These are phyloP conservation scores for Sebastes iracundus DNA, from an alignment of 2,797 vertebrate species.

Conservation along the genomic window DNA sequence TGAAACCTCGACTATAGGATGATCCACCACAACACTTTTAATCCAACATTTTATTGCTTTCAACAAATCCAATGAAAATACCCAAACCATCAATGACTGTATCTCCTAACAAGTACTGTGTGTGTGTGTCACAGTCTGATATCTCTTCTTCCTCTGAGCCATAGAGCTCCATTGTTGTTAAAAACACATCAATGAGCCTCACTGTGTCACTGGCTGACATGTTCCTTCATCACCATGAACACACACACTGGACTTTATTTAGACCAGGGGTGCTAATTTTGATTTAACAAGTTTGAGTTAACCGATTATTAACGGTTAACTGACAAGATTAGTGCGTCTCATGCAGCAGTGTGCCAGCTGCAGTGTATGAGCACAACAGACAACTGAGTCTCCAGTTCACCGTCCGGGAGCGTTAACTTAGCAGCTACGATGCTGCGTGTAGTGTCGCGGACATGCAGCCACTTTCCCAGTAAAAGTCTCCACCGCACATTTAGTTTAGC, in stretches of 20 bases:
- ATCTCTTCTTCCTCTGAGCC: background rate
- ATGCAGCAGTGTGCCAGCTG: background rate
- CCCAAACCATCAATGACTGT: background rate
- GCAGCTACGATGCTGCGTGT: no score
- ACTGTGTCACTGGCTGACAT: background rate
- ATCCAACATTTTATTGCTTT: background rate
- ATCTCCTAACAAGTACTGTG: no score
- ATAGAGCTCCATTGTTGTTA: background rate
- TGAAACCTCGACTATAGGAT: background rate
- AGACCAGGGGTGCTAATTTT: no score
- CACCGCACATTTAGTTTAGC: no score
- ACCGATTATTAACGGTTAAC: no score
- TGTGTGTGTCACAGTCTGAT: background rate
- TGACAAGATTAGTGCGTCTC: no score
- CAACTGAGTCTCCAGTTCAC: no score
- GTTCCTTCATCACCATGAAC: background rate
- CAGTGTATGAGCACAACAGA: no score
- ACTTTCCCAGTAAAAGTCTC: no score
- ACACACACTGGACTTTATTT: no score
- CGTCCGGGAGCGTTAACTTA: no score
- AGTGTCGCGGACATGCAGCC: no score
- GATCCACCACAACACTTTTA: background rate
- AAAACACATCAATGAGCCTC: background rate
- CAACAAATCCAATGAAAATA: background rate
- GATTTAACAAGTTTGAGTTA: background rate